Base-by-base conservation (phyloP, 2,113 vertebrate species). In the Rhodinocichla rosea region DNA sequence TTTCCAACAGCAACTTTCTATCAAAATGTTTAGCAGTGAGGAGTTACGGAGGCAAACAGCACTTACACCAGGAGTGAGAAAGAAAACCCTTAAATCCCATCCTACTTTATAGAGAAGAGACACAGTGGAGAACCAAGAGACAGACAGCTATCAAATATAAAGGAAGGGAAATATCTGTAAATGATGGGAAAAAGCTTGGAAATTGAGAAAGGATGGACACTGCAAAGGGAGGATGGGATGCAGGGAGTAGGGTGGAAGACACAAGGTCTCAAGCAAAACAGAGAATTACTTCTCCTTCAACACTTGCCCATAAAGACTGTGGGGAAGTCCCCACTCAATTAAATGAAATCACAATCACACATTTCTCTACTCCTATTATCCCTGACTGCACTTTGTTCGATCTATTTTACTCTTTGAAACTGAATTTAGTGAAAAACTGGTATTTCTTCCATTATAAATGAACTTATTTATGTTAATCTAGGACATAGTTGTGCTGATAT, bases 61-160 rank as follows among this genome's bases (percentile, higher is more conserved):
- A 39, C 15, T 39, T 28, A 2, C 0, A 24, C 0, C 1, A 33
- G 64, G 49, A 47, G n/a, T 75, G 13, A 26, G 16, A 68, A 59
- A 45, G 37, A 21, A 87, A 79, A 82, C 68, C 12, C 18, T 35
- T n/a, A 76, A 63, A 82, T 49, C 13, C 7, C 13, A 32, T 55
- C 15, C 37, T 39, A 2, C 6, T 84, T 85, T 22, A 55, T 33
- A 77, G 17, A 32, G 32, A 53, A 82, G 45, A 57, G 45, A 67
- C 17, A 50, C 14, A 67, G 23, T 2, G 13, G n/a, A 85, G 40
- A 77, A 40, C 47, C 45, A 59, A 70, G 50, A 71, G 76, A 33
- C 32, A 57, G 50, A 33, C 0, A 39, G 52, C 26, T 39, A 80
- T 55, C 17, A 77, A 11, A 45, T 22, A 53, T 5, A 55, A 85